Percentiles rank a stretch among this genome's conserved stretches.
These are phyloP conservation scores for Poeciliopsis prolifica DNA, from an alignment of 2,113 vertebrate species.

Conservation along the genomic window DNA sequence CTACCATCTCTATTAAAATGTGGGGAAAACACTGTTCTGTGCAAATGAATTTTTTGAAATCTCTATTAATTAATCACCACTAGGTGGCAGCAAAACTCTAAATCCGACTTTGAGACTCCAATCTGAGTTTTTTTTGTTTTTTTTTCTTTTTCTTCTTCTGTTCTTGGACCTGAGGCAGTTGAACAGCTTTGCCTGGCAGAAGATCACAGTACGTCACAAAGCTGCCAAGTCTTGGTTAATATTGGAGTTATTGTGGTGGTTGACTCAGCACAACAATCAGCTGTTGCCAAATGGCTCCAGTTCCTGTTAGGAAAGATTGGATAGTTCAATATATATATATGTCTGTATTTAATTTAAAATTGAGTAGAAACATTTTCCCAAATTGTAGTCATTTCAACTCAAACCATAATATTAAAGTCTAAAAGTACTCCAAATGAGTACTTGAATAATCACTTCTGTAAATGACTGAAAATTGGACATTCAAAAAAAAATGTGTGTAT, in stretches of 20 bases:
- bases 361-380: neutral
- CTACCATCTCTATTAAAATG: conserved; percentile 60
- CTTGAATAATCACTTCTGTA: too few relatives aligned
- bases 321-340: neutral
- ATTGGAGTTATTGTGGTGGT: conserved; percentile 37
- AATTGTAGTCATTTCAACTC: neutral
- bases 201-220: conserved; percentile 12
- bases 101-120: neutral
- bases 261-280: conserved; percentile 40
- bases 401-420: neutral
- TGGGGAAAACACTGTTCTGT: conserved; percentile 2
- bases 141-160: too few relatives aligned
- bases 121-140: neutral
- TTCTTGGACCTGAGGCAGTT: neutral
- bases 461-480: too few relatives aligned
- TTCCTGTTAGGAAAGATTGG: conserved; percentile 35
- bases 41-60: fast-evolving
- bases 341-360: too few relatives aligned
- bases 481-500: too few relatives aligned
- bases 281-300: conserved; percentile 25
- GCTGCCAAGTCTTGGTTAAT: conserved; percentile 50
- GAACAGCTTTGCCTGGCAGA: conserved; percentile 12
- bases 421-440: neutral
- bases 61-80: conserved; percentile 5
- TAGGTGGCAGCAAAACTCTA: conserved; percentile 41